Evolutionary conservation across 2,113 vertebrate genomes (phyloP), one percentile per base, ranked within the genome.

Genomic region (Monopterus albus): DNA sequence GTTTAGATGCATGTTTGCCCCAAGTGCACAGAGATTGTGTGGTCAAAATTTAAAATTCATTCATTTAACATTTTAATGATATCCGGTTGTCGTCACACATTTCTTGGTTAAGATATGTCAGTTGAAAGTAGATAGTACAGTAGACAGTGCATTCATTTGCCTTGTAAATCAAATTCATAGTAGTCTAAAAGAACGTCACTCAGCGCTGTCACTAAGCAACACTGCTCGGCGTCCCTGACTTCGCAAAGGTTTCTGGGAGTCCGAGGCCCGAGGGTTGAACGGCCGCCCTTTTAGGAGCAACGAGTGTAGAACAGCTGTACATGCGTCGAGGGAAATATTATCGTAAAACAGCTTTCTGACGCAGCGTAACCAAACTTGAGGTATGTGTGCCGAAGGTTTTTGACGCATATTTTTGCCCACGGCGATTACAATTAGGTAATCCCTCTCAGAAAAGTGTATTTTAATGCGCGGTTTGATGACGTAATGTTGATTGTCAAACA

Each of bases 381-480:
- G 93, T 94, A 87, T 61, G 90, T 80, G 33, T 64, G 6, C 8
- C 15, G 65, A 53, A 46, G 55, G 17, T 64, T 81, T 75, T 56
- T 4, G 20, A 43, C 4, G 23, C 11, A 2, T 33, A 20, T 26
- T 70, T 67, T 4, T 35, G 63, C 7, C 43, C 55, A 15, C 2
- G 31, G 9, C 0, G 35, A 29, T 46, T 58, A 58, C 42, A 88
- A 83, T 71, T n/a, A n/a, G 10, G 29, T 59, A 74, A 85, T 68
- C 39, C 58, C 60, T 70, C 33, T 15, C 46, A 57, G 68, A 92
- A 93, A 93, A 84, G 89, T 83, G 87, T 87, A 89, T 94, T 94
- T 94, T 94, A 87, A 94, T 92, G 94, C 94, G 94, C 94, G 94
- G 89, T 94, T 95, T 96, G 95, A 96, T 96, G 95, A 96, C 95